Base-by-base conservation (phyloP, 2,113 vertebrate species). In the Phasianus colchicus region DNA sequence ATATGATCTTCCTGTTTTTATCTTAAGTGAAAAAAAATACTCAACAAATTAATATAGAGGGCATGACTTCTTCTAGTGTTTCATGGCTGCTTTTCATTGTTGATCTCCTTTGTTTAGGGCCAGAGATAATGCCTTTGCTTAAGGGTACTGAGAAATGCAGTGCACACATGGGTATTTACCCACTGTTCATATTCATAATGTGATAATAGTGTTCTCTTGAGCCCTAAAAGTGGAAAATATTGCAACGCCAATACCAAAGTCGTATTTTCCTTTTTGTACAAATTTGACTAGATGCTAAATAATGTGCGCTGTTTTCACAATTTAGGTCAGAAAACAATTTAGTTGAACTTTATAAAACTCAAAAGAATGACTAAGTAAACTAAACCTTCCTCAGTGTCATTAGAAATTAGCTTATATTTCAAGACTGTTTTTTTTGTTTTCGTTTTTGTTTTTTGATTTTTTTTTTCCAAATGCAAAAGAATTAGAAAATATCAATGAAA, bases 241-340 rank as follows among this genome's bases (percentile, higher is more conserved):
- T 1, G 0, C 15, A 10, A 66, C 30, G 67, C 19, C 18, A 43
- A 7, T 17, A 34, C 54, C 19, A 12, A 1, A 36, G 3, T 38
- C 5, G 29, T 21, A 1, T 54, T 48, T 60, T 40, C 19, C 67
- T 71, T 42, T 30, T 73, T 42, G 34, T 27, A 7, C 69, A 42
- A n/a, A 73, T 61, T 69, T 52, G 4, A 40, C 21, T 50, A 50
- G 10, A 43, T 86, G 57, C 10, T 5, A 57, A 86, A 73, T 73
- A 57, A 16, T 11, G 36, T 72, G 10, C 34, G 3, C 6, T 52
- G 32, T 2, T 73, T 52, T 27, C 47, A 11, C 25, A 73, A 5
- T 32, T 22, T 36, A 58, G 20, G 12, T 74, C 43, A 47, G 38
- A 20, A 86, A 69, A 34, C 6, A 4, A 48, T 45, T 32, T 55